Conservation (phyloP, 1,140 invertebrate genomes). For the Goniozus legneri region DNA sequence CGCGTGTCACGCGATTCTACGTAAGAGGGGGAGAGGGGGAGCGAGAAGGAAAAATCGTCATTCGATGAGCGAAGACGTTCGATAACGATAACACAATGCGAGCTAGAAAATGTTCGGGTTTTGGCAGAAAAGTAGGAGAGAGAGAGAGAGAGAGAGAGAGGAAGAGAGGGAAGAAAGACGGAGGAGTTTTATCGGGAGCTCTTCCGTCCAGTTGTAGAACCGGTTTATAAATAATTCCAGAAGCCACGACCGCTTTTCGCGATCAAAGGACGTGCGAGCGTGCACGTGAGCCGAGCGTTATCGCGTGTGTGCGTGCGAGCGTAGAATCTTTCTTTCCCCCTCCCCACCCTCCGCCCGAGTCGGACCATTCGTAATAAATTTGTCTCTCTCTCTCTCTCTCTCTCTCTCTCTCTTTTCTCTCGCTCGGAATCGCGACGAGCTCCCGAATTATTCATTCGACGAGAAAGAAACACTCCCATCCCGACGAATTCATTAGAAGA, state of each 20-base stretch:
- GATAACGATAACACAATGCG: too few relatives aligned
- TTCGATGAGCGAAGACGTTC: too few relatives aligned
- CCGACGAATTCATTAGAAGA: too few relatives aligned
- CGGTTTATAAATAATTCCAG: slow-evolving; percentile 34
- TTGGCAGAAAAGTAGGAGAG: neutral
- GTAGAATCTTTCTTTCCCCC: too few relatives aligned
- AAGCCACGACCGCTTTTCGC: slow-evolving; percentile 21
- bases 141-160: neutral
- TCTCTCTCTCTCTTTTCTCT: neutral
- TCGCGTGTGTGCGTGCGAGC: too few relatives aligned
- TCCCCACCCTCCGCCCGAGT: neutral
- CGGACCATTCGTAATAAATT: slow-evolving; percentile 12
- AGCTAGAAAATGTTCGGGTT: neutral
- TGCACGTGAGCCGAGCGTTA: slow-evolving; percentile 5
- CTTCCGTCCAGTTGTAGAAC: slow-evolving; percentile 23
- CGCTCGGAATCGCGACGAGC: too few relatives aligned
- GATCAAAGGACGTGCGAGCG: slow-evolving; percentile 23
- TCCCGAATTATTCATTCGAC: too few relatives aligned
- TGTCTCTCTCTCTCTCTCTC: neutral
- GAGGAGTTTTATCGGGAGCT: slow-evolving; percentile 13
- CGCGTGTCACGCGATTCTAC: neutral
- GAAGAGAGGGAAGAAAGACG: neutral
- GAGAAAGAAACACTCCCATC: too few relatives aligned
- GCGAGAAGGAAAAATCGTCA: too few relatives aligned
- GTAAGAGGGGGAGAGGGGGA: slow-evolving; percentile 3